Conservation (phyloP, 2,888 invertebrate genomes). For the Ernsta delagoae region DNA sequence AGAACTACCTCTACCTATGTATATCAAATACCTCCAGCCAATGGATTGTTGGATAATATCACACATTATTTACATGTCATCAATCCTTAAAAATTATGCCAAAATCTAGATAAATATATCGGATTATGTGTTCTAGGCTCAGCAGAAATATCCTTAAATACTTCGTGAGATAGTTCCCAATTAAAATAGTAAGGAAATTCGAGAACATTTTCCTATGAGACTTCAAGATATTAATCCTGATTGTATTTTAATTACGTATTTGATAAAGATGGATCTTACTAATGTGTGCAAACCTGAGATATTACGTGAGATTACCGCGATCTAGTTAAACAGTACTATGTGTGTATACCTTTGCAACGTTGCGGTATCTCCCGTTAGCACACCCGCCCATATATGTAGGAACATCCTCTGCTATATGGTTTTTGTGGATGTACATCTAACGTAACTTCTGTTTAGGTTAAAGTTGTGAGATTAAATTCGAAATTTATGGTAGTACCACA, state of each 20-base stretch:
- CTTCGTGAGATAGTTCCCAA: too few species aligned
- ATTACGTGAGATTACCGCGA: conserved; percentile 18
- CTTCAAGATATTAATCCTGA: too few species aligned
- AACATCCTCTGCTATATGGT: conserved; percentile 11
- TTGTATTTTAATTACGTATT: not conserved
- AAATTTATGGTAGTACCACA: not conserved
- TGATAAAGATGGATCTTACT: not conserved
- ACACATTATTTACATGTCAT: too few species aligned
- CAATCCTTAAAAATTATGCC: too few species aligned
- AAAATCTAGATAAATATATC: too few species aligned
- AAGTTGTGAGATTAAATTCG: not conserved
- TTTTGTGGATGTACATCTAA: conserved; percentile 7
- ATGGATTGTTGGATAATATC: too few species aligned
- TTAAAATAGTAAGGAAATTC: too few species aligned
- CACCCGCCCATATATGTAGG: conserved; percentile 19
- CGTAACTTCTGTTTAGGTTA: not conserved
- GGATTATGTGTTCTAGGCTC: too few species aligned
- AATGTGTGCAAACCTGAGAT: conserved; percentile 5
- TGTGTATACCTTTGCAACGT: not conserved
- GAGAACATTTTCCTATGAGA: too few species aligned
- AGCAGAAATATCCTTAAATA: too few species aligned
- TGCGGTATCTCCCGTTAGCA: conserved; percentile 30
- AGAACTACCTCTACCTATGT: too few species aligned
- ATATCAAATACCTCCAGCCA: too few species aligned
- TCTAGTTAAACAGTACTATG: conserved; percentile 13